These are phyloP conservation scores for Hylaeus volcanicus DNA, from an alignment of 1,140 invertebrate species.

Conservation along the genomic window DNA sequence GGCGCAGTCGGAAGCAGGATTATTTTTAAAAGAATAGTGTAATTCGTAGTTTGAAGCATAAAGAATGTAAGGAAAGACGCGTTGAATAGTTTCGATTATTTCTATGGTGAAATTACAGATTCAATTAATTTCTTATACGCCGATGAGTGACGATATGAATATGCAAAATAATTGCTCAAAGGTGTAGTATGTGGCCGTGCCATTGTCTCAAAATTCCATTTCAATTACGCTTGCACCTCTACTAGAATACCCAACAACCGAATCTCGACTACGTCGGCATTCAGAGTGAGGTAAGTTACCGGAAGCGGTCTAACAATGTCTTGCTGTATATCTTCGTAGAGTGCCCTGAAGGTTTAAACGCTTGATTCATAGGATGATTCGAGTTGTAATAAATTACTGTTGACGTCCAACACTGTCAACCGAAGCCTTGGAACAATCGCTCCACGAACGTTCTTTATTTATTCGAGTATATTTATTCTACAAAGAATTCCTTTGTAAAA, in stretches of 20 bases:
- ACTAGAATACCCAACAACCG: conserved; percentile 1
- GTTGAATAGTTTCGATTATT: too few relatives aligned
- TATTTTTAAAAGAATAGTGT: background rate
- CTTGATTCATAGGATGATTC: background rate
- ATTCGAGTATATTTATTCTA: too few relatives aligned
- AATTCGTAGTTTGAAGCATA: background rate
- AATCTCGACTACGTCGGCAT: background rate
- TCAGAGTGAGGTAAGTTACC: background rate
- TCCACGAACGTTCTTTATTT: too few relatives aligned
- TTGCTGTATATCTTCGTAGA: background rate
- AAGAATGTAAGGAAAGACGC: too few relatives aligned
- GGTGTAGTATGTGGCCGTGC: too few relatives aligned
- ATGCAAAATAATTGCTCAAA: background rate
- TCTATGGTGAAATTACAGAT: too few relatives aligned
- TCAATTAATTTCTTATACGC: too few relatives aligned
- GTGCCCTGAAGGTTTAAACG: background rate
- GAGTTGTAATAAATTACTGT: conserved; percentile 16
- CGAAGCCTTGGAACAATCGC: background rate
- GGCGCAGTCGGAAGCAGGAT: background rate
- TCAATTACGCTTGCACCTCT: background rate
- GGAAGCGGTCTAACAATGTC: background rate
- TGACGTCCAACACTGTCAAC: background rate
- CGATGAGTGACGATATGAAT: too few relatives aligned
- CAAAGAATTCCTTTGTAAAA: background rate
- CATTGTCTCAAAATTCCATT: background rate